phyloP scores from a whole-genome alignment of 2,113 vertebrate species.

The Entomyzon cyanotis region DNA sequence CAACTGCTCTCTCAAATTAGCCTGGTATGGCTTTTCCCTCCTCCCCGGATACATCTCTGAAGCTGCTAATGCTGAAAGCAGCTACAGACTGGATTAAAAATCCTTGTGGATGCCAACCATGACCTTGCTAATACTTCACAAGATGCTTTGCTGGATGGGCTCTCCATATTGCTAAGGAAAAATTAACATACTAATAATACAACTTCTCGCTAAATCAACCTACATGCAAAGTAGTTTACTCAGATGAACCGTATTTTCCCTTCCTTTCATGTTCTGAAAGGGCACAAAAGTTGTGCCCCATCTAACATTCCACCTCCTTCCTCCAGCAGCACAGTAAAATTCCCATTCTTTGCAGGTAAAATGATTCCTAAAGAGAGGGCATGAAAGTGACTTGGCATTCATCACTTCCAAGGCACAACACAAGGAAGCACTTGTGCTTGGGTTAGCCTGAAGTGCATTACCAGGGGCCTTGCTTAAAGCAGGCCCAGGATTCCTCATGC shows the following conservation, averaged over 20 bases:
- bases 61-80: background rate
- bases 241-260: background rate
- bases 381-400: background rate
- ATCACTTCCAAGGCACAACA: background rate
- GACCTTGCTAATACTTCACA: background rate
- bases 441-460: background rate
- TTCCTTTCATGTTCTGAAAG: background rate
- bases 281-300: background rate
- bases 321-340: background rate
- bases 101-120: background rate
- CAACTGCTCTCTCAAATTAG: background rate
- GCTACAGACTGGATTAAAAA: background rate
- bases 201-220: background rate
- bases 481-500: background rate
- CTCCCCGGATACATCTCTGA: background rate
- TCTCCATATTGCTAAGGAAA: background rate
- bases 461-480: background rate
- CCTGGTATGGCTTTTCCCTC: background rate
- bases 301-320: background rate
- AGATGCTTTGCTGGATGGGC: background rate
- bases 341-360: background rate
- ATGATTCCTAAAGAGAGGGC: background rate
- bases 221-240: background rate
- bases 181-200: background rate
- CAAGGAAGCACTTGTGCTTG: background rate